Base-by-base conservation (phyloP, 1,140 invertebrate genomes). In the Brachionus rubens region DNA sequence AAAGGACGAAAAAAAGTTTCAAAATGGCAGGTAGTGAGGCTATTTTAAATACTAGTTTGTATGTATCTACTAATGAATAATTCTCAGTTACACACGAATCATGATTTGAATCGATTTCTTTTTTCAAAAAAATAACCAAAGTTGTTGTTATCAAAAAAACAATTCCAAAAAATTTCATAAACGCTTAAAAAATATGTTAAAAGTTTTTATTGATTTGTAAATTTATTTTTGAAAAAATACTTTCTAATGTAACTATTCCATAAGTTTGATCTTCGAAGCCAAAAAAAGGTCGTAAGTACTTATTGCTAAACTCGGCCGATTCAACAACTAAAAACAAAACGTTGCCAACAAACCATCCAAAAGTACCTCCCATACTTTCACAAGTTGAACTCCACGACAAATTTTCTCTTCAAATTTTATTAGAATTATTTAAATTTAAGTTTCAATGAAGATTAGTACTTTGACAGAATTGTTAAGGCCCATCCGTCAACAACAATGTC, bases 401-500 rank as follows among this genome's bases (percentile, higher is more conserved):
- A 86, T 99, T 99, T 62, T 84, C 82, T 88, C 90, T 87, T 47
- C 28, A n/a, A n/a, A n/a, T n/a, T n/a, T n/a, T n/a, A n/a, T n/a
- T n/a, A n/a, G n/a, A n/a, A n/a, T n/a, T n/a, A n/a, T n/a, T n/a
- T n/a, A n/a, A n/a, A n/a, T n/a, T n/a, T n/a, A n/a, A n/a, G n/a
- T n/a, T n/a, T n/a, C n/a, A n/a, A n/a, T 26, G 2, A n/a, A 2
- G 36, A 30, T n/a, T 6, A 21, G 9, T 65, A 76, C 75, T 52
- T 67, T 88, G 88, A 82, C 81, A 99, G 86, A 92, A 99, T 98
- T 2, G 96, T 99, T 1, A 99, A 85, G 1, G 97, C 96, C 97
- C 97, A 99, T 4, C 97, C 97, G 88, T 99, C 97, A 0, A 99
- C 96, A 68, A 95, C 96, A 82, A 99, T 98, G 85, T 99, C 97